Percentiles rank a stretch among this genome's conserved stretches.
Evolutionary conservation across 1,140 invertebrate species (phyloP).

Genomic region (Teleogryllus occipitalis): DNA sequence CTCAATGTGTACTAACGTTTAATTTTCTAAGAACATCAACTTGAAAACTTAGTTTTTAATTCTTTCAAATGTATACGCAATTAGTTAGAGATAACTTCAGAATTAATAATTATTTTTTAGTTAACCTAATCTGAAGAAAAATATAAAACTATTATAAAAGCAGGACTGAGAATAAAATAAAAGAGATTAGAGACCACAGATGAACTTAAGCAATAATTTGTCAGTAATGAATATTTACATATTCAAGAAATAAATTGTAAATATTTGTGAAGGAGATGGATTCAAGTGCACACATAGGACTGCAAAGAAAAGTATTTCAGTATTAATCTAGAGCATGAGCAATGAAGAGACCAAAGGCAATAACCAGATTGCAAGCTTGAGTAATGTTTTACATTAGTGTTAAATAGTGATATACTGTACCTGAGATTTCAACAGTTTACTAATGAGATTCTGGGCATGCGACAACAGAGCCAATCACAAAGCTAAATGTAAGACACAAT

Average conservation of each 20-base stretch:
- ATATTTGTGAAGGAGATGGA: neutral
- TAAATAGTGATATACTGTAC: neutral
- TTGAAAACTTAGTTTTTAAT: too few relatives aligned
- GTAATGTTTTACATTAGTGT: neutral
- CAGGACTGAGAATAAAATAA: too few relatives aligned
- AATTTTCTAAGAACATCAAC: too few relatives aligned
- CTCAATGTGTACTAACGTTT: too few relatives aligned
- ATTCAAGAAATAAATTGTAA: neutral
- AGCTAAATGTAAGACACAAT: neutral
- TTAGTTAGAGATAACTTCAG: too few relatives aligned
- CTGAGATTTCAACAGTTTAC: neutral
- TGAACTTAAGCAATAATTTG: too few relatives aligned
- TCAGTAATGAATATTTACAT: too few relatives aligned
- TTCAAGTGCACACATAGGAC: neutral
- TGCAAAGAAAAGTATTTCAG: neutral
- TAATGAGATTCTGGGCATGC: neutral
- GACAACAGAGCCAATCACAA: neutral
- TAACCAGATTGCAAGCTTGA: neutral
- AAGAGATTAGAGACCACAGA: too few relatives aligned
- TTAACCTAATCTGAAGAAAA: too few relatives aligned
- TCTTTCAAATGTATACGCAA: too few relatives aligned
- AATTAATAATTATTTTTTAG: too few relatives aligned
- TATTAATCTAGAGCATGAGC: neutral
- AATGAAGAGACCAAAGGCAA: neutral
- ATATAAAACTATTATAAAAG: too few relatives aligned